Evolutionary conservation across 2,113 vertebrate species (phyloP).

Genomic region (Apodemus speciosus): DNA sequence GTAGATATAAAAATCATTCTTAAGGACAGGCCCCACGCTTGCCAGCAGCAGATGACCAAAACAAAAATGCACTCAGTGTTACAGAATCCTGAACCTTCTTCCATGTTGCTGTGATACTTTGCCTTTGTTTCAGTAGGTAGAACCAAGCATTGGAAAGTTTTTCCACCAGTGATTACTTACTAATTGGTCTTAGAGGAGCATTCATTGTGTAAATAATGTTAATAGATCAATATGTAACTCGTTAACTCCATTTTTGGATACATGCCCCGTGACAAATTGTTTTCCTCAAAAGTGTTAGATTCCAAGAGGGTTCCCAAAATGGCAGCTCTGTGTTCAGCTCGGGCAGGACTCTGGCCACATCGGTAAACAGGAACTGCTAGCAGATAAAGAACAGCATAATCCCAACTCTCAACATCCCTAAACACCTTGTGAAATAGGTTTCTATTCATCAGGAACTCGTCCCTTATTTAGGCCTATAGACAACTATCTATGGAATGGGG

Average conservation of each 20-base stretch:
- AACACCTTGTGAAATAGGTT: background rate
- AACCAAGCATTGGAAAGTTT: too few species aligned
- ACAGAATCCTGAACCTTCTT: background rate
- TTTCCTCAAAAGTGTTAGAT: background rate
- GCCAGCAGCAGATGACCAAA: background rate
- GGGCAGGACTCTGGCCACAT: background rate
- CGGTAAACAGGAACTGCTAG: background rate
- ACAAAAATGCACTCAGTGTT: background rate
- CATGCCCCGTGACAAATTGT: background rate
- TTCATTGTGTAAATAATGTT: background rate
- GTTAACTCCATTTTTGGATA: background rate
- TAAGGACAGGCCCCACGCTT: background rate
- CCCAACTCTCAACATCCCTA: background rate
- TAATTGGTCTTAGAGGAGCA: background rate
- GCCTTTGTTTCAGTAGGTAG: background rate
- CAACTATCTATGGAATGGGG: background rate
- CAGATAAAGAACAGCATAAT: background rate
- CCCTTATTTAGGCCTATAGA: background rate
- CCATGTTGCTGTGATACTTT: background rate
- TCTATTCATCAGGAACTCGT: background rate
- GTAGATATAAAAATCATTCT: background rate
- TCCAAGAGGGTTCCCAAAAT: background rate
- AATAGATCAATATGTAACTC: background rate
- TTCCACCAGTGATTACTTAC: background rate
- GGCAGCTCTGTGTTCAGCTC: background rate